Conservation (phyloP, 1,140 invertebrate genomes). For the Zaprionus lachaisei region DNA sequence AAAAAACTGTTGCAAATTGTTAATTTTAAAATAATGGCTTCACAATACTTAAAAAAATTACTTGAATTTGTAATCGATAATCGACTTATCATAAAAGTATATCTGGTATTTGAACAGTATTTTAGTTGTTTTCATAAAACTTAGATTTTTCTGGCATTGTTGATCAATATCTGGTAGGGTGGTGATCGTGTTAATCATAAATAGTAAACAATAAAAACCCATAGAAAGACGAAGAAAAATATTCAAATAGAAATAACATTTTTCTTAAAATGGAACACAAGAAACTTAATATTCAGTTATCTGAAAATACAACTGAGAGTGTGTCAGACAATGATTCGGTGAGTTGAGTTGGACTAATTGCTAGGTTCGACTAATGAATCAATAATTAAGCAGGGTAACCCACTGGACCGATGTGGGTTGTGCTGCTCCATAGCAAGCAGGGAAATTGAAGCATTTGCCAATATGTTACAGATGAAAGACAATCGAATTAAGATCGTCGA, state of each 20-base stretch:
- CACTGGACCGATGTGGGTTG: background rate
- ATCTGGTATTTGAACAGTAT: background rate
- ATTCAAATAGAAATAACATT: too few species aligned
- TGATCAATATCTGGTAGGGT: background rate
- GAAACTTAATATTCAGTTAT: background rate
- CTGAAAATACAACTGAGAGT: background rate
- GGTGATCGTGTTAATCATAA: background rate
- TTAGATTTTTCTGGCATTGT: background rate
- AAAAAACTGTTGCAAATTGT: too few species aligned
- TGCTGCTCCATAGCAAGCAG: background rate
- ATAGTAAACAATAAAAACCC: background rate
- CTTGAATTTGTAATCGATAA: too few species aligned
- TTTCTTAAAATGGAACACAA: background rate
- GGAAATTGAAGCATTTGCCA: background rate
- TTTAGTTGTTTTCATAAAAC: background rate
- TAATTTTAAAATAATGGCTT: too few species aligned
- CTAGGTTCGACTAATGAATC: background rate
- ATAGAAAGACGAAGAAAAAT: background rate
- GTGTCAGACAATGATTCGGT: background rate
- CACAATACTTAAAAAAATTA: too few species aligned
- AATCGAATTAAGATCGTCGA: background rate
- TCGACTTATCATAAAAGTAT: too few species aligned
- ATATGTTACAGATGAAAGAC: background rate
- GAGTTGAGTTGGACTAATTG: background rate
- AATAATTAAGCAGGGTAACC: background rate